phyloP scores from a whole-genome alignment of 2,797 vertebrate genomes.

The Xerus rutilus region DNA sequence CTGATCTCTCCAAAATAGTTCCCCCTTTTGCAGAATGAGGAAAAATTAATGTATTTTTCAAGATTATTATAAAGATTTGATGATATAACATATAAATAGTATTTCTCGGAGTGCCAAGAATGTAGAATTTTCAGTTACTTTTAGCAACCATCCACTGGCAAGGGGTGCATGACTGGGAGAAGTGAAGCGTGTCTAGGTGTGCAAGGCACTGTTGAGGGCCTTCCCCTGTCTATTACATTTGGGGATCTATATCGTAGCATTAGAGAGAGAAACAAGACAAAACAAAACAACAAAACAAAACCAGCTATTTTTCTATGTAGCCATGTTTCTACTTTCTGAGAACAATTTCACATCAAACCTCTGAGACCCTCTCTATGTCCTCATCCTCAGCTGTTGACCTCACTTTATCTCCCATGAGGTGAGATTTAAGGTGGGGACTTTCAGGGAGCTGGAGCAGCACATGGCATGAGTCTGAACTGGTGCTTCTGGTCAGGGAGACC shows the following conservation, averaged over 20 bases:
- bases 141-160: not conserved
- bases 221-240: not conserved
- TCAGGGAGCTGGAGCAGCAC: not conserved
- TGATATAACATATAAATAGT: not conserved
- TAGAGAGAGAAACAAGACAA: not conserved
- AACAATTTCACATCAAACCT: not conserved
- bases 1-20: not conserved
- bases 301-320: not conserved
- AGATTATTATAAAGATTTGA: not conserved
- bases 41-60: slow-evolving; percentile 42
- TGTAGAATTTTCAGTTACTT: not conserved
- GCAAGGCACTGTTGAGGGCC: not conserved
- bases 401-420: not conserved
- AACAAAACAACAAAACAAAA: too few species aligned
- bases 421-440: not conserved
- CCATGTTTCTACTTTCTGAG: not conserved
- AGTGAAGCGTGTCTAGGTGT: not conserved
- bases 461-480: too few species aligned
- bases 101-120: not conserved
- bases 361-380: not conserved
- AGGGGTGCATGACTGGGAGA: not conserved
- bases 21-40: not conserved
- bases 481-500: not conserved
- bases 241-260: not conserved
- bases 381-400: not conserved